phyloP scores from a whole-genome alignment of 2,888 invertebrate species.

The Acanthococcus lagerstroemiae region DNA sequence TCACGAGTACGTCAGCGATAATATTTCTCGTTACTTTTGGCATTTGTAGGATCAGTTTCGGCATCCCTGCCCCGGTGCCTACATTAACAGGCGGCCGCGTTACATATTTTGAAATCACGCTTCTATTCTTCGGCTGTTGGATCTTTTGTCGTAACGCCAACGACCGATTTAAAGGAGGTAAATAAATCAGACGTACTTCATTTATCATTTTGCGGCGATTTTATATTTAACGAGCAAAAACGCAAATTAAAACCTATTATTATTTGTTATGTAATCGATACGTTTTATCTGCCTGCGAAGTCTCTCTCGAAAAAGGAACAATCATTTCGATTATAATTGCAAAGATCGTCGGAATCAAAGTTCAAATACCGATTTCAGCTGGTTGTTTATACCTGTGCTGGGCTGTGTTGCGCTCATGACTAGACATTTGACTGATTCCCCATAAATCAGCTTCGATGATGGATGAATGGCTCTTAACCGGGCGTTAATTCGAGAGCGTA shows the following conservation, averaged over 20 bases:
- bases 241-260: constrained; percentile 28
- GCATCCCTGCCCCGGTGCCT: no score
- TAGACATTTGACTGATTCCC: neutral
- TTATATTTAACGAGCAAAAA: constrained; percentile 26
- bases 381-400: no score
- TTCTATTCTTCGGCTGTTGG: neutral
- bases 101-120: neutral
- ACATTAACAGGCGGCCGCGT: neutral
- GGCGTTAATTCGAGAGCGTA: neutral
- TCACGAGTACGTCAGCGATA: neutral
- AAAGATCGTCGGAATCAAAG: neutral
- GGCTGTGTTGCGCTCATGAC: neutral
- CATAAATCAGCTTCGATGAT: neutral
- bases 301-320: neutral
- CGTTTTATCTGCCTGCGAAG: neutral
- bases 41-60: neutral
- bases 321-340: neutral
- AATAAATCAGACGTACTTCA: neutral
- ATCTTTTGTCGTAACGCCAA: neutral
- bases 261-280: constrained; percentile 3
- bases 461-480: neutral
- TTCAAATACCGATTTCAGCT: no score
- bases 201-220: constrained; percentile 3
- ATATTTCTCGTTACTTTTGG: neutral
- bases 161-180: neutral